Conservation (phyloP, 2,888 invertebrate genomes). For the Metallyticus violacea region DNA sequence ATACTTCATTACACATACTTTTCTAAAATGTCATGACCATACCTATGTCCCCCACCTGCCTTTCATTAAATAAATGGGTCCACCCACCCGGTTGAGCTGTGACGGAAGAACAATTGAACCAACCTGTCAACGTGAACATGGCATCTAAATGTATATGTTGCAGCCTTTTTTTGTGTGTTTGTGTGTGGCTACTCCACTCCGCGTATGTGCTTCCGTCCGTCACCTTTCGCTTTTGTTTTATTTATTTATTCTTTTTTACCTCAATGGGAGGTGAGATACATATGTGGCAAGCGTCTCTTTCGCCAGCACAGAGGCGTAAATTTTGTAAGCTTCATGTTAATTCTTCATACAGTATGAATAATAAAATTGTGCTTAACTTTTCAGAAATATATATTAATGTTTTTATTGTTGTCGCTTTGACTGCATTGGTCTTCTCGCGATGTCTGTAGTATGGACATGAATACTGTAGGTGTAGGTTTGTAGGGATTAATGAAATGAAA, state of each 20-base stretch:
- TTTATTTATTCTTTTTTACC: background rate
- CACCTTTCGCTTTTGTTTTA: background rate
- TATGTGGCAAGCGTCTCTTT: background rate
- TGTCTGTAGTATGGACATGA: too few relatives aligned
- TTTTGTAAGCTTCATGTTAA: background rate
- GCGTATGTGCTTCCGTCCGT: background rate
- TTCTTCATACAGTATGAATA: background rate
- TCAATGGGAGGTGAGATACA: background rate
- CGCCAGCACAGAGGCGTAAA: background rate
- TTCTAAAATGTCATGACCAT: background rate
- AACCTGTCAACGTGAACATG: conserved; percentile 3
- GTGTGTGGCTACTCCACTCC: background rate
- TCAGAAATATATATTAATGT: too few relatives aligned
- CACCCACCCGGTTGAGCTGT: background rate
- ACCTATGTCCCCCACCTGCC: background rate
- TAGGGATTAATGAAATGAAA: too few relatives aligned
- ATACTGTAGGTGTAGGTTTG: too few relatives aligned
- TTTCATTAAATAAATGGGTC: background rate
- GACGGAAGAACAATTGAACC: conserved; percentile 19
- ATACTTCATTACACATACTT: background rate
- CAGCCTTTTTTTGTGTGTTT: background rate
- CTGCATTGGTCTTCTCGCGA: too few relatives aligned
- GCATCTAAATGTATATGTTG: conserved; percentile 6
- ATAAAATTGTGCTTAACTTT: too few relatives aligned
- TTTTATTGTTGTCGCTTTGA: too few relatives aligned